A percentile compares a stretch with the other conserved stretches of the same genome.
phyloP scores from a whole-genome alignment of 1,140 invertebrate species.

The Zaprionus taronus region DNA sequence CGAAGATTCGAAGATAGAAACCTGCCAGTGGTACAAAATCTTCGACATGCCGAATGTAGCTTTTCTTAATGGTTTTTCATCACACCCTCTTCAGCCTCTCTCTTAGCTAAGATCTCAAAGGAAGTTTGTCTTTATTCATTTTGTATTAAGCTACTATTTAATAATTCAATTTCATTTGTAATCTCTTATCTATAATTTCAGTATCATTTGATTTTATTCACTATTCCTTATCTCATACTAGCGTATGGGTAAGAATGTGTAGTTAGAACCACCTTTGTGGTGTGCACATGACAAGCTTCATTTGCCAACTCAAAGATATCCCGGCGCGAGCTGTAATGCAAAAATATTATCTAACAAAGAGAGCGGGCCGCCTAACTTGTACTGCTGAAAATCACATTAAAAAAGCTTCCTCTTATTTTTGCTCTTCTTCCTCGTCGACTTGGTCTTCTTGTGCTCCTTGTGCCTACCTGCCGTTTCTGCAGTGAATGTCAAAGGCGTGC shows the following conservation, averaged over 20 bases:
- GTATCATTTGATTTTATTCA: slow-evolving; percentile 2
- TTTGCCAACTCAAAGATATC: slow-evolving; percentile 72
- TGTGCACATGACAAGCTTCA: slow-evolving; percentile 74
- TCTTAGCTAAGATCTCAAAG: no score
- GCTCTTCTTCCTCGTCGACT: neutral
- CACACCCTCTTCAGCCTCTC: no score
- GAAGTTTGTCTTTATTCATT: neutral
- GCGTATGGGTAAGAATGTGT: slow-evolving; percentile 5
- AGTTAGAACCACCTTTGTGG: slow-evolving; percentile 21
- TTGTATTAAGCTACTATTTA: neutral
- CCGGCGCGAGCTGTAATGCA: slow-evolving; percentile 69
- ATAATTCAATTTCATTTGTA: neutral
- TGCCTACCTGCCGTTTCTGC: slow-evolving; percentile 42
- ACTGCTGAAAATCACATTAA: slow-evolving; percentile 49
- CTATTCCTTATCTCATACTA: neutral
- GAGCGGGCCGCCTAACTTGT: slow-evolving; percentile 24
- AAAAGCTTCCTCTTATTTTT: slow-evolving; percentile 42
- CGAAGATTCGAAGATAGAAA: no score
- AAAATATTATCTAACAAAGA: slow-evolving; percentile 83
- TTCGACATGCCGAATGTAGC: no score
- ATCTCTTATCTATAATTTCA: neutral
- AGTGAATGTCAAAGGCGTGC: slow-evolving; percentile 84
- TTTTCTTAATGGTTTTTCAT: no score
- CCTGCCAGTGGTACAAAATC: no score
- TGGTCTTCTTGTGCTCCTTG: slow-evolving; percentile 3